Base-by-base conservation (phyloP, 2,113 vertebrate species). In the Ceratotherium simum region DNA sequence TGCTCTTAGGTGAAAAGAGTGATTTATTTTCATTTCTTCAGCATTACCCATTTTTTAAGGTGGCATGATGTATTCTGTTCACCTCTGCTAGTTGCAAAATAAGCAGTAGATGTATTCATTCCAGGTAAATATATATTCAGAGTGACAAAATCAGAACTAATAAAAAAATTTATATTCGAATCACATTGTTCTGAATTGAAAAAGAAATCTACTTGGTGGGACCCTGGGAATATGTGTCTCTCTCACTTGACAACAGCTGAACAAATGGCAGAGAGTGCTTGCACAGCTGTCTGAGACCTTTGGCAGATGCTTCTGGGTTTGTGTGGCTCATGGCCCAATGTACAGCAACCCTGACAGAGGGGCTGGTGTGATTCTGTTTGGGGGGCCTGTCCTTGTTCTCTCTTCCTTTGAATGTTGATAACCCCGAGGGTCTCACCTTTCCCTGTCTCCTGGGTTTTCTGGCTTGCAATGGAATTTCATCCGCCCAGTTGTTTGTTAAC, bases 201-300 rank as follows among this genome's bases (percentile, higher is more conserved):
- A 88, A 78, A 79, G 39, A 87, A 87, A 65, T 65, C 64, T 92
- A 5, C 60, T 72, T 31, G 51, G 46, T 42, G 36, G 75, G 54
- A 76, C 8, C 82, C 64, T 92, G 92, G 69, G 92, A 95, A 78
- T 93, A 67, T 76, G 46, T 14, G 8, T 83, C 78, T 83, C 46
- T 82, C 60, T 80, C 87, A 62, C 48, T 96, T 87, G 79, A 67
- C 20, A 85, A 58, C 94, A 98, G 94, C 96, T 98, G 95, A 95
- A 60, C 92, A 97, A 96, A 97, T 91, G 95, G 31, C 95, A 97
- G 51, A 39, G 60, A 90, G 36, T 78, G 46, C 80, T 95, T 67
- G 83, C 90, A 94, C 91, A 97, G 97, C 95, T 96, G 96, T 80
- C 83, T 72, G 93, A 27, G 62, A 87, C 80, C 76, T 84, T 70